Conservation (phyloP, 64 coral and sea anemone genomes). For the Porites australiensis region DNA sequence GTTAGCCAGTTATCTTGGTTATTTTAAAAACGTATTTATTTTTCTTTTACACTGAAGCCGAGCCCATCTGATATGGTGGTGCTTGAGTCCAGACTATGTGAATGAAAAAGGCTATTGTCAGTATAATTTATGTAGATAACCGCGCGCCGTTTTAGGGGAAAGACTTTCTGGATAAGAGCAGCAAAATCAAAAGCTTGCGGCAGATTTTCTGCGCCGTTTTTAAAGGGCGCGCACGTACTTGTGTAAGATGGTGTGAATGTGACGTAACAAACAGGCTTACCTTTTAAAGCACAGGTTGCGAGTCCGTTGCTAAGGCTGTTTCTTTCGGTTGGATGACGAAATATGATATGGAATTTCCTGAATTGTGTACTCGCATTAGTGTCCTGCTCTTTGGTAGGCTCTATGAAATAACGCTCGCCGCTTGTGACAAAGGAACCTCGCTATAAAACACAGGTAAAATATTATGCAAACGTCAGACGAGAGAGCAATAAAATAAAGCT, state of each 20-base stretch:
- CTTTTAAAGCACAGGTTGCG: slow-evolving; percentile 69
- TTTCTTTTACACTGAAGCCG: slow-evolving; percentile 2
- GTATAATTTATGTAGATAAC: not conserved
- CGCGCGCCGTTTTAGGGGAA: not conserved
- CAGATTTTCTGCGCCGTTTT: not conserved
- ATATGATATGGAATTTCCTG: slow-evolving; percentile 91
- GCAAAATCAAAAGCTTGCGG: not conserved
- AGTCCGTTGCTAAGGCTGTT: slow-evolving; percentile 32
- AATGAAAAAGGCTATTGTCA: not conserved
- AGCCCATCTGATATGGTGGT: slow-evolving; percentile 19
- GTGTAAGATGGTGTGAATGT: not conserved
- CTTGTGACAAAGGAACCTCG: slow-evolving; percentile 75
- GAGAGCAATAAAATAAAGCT: not conserved
- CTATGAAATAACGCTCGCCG: slow-evolving; percentile 82
- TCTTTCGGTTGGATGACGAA: slow-evolving; percentile 59
- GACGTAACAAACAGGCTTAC: slow-evolving; percentile 57
- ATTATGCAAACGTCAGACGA: not conserved
- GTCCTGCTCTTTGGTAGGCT: slow-evolving; percentile 41
- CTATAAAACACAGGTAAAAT: slow-evolving; percentile 44
- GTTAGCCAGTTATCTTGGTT: not conserved
- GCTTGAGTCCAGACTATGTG: not conserved
- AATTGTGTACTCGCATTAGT: slow-evolving; percentile 42
- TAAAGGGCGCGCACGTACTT: not conserved
- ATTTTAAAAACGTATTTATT: not conserved
- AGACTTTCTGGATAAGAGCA: not conserved